Evolutionary conservation across 2,888 invertebrate genomes (phyloP).

Genomic region (Pardosa pseudoannulata): DNA sequence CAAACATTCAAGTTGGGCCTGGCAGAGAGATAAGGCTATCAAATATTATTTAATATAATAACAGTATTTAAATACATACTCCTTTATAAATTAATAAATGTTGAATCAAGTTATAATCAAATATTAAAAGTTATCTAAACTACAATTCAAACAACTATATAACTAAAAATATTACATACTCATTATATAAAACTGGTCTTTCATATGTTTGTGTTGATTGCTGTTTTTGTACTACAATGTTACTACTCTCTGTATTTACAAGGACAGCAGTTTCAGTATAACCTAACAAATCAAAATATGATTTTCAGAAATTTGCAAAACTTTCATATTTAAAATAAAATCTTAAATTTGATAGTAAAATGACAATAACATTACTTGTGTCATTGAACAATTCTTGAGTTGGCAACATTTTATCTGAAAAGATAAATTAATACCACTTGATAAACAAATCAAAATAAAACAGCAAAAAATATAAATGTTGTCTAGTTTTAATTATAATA

Average conservation of each 20-base stretch:
- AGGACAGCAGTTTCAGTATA: conserved; percentile 46
- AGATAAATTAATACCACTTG: neutral
- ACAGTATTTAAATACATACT: no score
- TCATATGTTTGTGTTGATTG: conserved; percentile 46
- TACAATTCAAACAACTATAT: no score
- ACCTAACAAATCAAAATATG: conserved; percentile 11
- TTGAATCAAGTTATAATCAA: no score
- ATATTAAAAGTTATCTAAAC: no score
- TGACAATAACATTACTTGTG: conserved; percentile 35
- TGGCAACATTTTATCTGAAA: conserved; percentile 41
- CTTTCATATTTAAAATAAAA: conserved; percentile 1
- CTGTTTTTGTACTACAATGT: conserved; percentile 31
- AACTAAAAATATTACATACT: conserved; percentile 26
- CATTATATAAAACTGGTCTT: conserved; percentile 51
- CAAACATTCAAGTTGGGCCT: no score
- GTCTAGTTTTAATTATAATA: no score
- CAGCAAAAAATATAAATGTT: no score
- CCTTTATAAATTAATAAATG: no score
- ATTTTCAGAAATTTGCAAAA: neutral
- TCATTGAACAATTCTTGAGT: conserved; percentile 49
- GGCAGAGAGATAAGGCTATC: no score
- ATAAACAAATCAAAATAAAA: neutral
- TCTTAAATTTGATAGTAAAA: neutral
- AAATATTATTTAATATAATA: no score
- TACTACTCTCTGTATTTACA: conserved; percentile 48